A percentile compares a stretch with the other conserved stretches of the same genome.
phyloP scores from a whole-genome alignment of 2,888 invertebrate genomes.

The Cabera pusaria region DNA sequence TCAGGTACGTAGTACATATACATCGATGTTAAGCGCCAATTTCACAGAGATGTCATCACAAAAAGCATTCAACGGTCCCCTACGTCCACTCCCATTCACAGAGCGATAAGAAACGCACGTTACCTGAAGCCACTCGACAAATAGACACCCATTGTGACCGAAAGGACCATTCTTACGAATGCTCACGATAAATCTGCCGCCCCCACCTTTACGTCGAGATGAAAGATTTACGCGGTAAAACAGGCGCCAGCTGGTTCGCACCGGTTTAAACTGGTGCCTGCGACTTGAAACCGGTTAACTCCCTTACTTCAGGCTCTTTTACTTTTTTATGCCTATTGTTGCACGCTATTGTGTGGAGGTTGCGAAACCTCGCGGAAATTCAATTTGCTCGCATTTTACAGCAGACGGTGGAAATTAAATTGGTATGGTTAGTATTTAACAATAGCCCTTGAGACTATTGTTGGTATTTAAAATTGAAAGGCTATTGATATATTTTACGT shows the following conservation, averaged over 20 bases:
- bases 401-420: background rate
- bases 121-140: conserved; percentile 11
- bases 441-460: too few species aligned
- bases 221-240: conserved; percentile 16
- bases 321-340: conserved; percentile 3
- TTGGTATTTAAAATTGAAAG: too few species aligned
- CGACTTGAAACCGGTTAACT: conserved; percentile 1
- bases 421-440: too few species aligned
- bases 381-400: conserved; percentile 6
- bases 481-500: too few species aligned
- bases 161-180: conserved; percentile 16
- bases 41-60: too few species aligned
- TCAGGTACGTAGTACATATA: too few species aligned
- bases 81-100: background rate
- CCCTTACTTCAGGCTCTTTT: background rate
- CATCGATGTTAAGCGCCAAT: too few species aligned
- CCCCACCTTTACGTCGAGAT: conserved; percentile 6
- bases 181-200: conserved; percentile 12
- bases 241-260: conserved; percentile 6
- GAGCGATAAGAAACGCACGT: conserved; percentile 1
- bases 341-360: conserved; percentile 1
- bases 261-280: background rate
- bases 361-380: conserved; percentile 3
- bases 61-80: conserved; percentile 1
- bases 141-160: conserved; percentile 17